phyloP scores from a whole-genome alignment of 2,113 vertebrate species.

The Crocuta crocuta region DNA sequence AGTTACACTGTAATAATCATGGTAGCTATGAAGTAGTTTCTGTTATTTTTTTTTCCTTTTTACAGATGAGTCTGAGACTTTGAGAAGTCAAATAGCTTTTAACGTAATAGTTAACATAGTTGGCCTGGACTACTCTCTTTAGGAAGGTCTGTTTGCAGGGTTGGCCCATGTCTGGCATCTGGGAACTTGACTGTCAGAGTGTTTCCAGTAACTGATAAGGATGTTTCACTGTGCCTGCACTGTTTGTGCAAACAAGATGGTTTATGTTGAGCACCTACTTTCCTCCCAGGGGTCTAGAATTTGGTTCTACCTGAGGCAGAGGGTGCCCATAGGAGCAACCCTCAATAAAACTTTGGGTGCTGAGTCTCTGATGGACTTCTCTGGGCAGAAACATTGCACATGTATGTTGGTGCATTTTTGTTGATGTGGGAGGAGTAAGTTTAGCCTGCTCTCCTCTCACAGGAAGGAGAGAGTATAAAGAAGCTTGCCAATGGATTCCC shows the following conservation, averaged over 20 bases:
- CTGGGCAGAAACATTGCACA: neutral
- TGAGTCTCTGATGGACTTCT: neutral
- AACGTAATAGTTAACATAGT: neutral
- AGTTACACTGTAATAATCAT: neutral
- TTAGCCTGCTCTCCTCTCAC: neutral
- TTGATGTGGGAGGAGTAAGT: neutral
- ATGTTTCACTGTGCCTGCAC: neutral
- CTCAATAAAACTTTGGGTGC: neutral
- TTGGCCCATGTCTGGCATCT: neutral
- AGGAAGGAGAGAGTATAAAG: neutral
- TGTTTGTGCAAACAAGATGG: neutral
- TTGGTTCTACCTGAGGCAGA: neutral
- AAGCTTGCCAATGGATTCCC: neutral
- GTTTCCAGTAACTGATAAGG: neutral
- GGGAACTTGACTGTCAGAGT: neutral
- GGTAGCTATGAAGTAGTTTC: neutral
- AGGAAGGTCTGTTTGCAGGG: neutral
- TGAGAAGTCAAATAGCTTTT: neutral
- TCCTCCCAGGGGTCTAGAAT: neutral
- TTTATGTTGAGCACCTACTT: neutral
- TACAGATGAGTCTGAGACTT: neutral
- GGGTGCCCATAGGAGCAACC: neutral
- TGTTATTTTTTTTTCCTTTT: neutral
- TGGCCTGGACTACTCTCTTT: neutral
- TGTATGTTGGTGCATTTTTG: neutral